A percentile compares a stretch with the other conserved stretches of the same genome.
phyloP scores from a whole-genome alignment of 2,888 invertebrate species.

The Ochropleura plecta region DNA sequence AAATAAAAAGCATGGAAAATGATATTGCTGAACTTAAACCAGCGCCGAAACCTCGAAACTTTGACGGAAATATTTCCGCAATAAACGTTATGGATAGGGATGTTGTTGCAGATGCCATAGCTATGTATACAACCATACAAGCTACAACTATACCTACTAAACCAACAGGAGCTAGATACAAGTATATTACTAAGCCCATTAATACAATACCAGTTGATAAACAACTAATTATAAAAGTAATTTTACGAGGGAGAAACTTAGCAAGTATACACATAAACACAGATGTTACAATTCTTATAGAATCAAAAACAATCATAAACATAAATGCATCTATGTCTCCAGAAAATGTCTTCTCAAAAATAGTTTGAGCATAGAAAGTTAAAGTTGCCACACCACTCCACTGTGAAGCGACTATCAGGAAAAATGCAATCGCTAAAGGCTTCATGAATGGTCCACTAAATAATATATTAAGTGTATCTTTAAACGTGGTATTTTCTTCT shows the following conservation, averaged over 20 bases:
- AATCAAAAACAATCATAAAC: background rate
- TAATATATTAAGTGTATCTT: constrained; percentile 63
- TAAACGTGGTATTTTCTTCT: constrained; percentile 49
- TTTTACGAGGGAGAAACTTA: constrained; percentile 66
- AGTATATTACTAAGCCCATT: constrained; percentile 65
- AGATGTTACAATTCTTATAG: background rate
- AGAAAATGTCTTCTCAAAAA: constrained; percentile 69
- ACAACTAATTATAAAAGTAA: constrained; percentile 66
- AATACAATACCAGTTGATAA: constrained; percentile 66
- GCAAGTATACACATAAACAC: constrained; percentile 68
- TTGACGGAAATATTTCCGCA: constrained; percentile 76
- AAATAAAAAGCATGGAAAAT: background rate
- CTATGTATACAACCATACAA: constrained; percentile 70
- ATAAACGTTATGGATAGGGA: constrained; percentile 75
- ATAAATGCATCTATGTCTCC: background rate
- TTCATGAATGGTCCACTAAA: constrained; percentile 71
- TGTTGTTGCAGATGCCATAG: constrained; percentile 66
- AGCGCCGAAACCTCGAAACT: constrained; percentile 75
- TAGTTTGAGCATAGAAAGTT: constrained; percentile 74
- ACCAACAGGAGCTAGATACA: constrained; percentile 66
- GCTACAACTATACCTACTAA: constrained; percentile 41
- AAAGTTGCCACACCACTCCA: constrained; percentile 70
- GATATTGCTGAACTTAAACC: constrained; percentile 65
- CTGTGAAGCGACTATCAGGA: background rate
- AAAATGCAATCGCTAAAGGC: background rate